Evolutionary conservation across 2,113 vertebrate genomes (phyloP).

Genomic region (Turdus rufiventris): DNA sequence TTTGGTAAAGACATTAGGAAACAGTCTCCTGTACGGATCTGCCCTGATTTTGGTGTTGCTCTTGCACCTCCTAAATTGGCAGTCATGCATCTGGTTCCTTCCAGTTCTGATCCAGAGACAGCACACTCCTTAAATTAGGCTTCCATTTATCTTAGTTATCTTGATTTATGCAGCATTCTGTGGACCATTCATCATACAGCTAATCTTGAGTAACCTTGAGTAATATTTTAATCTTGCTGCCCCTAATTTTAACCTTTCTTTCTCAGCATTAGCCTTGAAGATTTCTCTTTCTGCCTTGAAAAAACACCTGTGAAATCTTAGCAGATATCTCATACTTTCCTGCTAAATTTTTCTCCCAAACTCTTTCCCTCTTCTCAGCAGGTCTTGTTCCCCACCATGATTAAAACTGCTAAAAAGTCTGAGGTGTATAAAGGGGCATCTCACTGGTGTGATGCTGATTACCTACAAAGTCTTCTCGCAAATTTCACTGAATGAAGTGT

Average conservation of each 20-base stretch:
- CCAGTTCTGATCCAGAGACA: constrained; percentile 20
- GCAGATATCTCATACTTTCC: not conserved
- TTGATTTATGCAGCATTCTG: constrained; percentile 33
- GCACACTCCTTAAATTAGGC: constrained; percentile 35
- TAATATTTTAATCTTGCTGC: constrained; percentile 48
- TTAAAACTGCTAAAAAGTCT: not conserved
- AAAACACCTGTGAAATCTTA: not conserved
- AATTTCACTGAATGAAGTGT: not conserved
- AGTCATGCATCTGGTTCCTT: not conserved
- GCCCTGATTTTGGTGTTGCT: not conserved
- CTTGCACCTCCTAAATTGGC: not conserved
- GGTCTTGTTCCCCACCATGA: not conserved
- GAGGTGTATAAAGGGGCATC: not conserved
- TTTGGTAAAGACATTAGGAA: not conserved
- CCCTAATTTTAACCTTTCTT: constrained; percentile 34
- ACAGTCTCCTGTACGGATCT: not conserved
- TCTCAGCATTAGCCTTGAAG: not conserved
- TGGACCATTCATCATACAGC: constrained; percentile 46
- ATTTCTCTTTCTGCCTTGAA: not conserved
- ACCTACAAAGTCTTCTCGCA: not conserved
- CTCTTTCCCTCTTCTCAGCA: not conserved
- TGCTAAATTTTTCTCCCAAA: not conserved
- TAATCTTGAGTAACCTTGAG: constrained; percentile 53
- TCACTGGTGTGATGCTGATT: not conserved
- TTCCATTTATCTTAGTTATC: constrained; percentile 57